Evolutionary conservation across 2,797 vertebrate species (phyloP), one percentile per base, ranked within the genome.

Genomic region (Enteromius trimaculatus): DNA sequence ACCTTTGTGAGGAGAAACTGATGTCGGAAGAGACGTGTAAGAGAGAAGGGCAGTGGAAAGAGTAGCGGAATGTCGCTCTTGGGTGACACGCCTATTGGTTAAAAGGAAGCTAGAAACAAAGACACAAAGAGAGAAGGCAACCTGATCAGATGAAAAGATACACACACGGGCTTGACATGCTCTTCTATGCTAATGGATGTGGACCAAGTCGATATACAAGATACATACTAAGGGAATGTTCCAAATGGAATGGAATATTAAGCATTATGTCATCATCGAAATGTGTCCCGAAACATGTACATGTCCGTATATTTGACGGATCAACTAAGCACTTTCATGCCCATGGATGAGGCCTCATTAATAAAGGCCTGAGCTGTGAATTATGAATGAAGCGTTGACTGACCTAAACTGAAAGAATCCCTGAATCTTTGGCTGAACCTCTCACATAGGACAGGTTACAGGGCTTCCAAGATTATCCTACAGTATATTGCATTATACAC

Each of bases 321-420:
- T 84, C 83, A 85, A 77, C 44, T 84, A 81, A 53, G 26, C 53
- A 39, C 44, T 71, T n/a, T 77, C 60, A 53, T 26, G 21, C 29
- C 53, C 29, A 80, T 87, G 88, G 23, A 88, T 91, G 88, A 91
- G 89, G 88, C 55, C 80, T 89, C 55, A 68, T 72, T 51, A 44
- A 81, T 68, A 75, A 80, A 74, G 66, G 37, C 53, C 77, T 65
- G 85, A 79, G 89, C 68, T 86, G 87, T 90, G 86, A 87, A 88
- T 85, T 90, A 90, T 89, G 89, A 90, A 92, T 86, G 81, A 89
- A 79, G 88, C 81, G 87, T 29, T 89, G 89, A 92, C 85, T 89
- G 88, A 91, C 83, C 87, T 87, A 90, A 88, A 87, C 86, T 80
- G 85, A 83, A 90, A 78, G 84, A 87, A 90, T 87, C 84, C 85